These are phyloP conservation scores for Pilophorus perplexus DNA, from an alignment of 2,888 invertebrate genomes.

Conservation along the genomic window DNA sequence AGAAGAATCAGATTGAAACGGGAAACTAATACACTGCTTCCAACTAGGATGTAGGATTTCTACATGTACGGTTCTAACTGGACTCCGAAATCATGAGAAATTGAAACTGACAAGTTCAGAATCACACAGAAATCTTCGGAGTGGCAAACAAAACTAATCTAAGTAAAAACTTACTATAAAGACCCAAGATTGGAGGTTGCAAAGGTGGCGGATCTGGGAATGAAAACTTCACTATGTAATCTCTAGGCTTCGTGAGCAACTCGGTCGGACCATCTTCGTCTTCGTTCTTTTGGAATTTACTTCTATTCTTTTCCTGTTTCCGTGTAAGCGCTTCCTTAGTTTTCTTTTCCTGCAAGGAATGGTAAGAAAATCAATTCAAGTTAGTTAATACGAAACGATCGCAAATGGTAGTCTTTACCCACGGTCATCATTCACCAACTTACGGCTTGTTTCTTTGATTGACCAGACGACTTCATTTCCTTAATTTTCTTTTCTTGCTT, in stretches of 20 bases:
- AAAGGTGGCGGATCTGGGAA: constrained; percentile 96
- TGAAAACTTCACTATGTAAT: constrained; percentile 95
- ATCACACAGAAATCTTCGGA: no score
- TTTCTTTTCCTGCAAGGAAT: constrained; percentile 69
- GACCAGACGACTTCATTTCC: constrained; percentile 90
- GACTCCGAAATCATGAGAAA: no score
- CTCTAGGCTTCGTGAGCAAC: constrained; percentile 83
- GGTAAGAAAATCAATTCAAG: neutral
- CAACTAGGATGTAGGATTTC: no score
- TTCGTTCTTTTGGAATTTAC: constrained; percentile 75
- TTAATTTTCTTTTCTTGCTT: constrained; percentile 96
- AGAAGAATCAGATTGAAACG: no score
- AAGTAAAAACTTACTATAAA: constrained; percentile 78
- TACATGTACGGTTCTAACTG: no score
- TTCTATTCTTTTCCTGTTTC: constrained; percentile 88
- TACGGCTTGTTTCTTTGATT: constrained; percentile 90
- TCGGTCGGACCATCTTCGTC: constrained; percentile 78
- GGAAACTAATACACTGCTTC: no score
- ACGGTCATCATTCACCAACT: no score
- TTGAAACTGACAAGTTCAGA: no score
- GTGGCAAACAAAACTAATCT: no score
- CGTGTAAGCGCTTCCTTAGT: constrained; percentile 86
- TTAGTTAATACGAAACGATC: no score
- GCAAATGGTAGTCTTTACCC: no score
- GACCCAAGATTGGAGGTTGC: constrained; percentile 93